Conservation (phyloP, 2,797 vertebrate genomes). For the Sphenodon punctatus region DNA sequence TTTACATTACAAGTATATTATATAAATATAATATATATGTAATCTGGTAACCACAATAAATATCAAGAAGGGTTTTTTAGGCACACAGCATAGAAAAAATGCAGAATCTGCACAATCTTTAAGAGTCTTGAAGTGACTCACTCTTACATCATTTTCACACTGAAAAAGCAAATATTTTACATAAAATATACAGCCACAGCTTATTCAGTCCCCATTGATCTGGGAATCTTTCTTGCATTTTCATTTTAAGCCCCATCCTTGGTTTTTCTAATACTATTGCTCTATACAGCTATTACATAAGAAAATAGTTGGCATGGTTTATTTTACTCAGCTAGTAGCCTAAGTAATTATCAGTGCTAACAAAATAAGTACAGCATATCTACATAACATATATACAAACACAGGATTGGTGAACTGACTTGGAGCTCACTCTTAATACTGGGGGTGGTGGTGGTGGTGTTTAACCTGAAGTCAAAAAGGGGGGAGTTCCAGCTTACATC, state of each 20-base stretch:
- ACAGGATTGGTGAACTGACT: slow-evolving; percentile 36
- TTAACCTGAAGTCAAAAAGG: slow-evolving; percentile 44
- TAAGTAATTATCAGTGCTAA: slow-evolving; percentile 71
- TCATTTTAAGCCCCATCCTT: slow-evolving; percentile 64
- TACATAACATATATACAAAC: slow-evolving; percentile 69
- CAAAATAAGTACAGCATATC: slow-evolving; percentile 72
- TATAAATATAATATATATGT: slow-evolving; percentile 84
- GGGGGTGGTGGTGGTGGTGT: slow-evolving; percentile 16
- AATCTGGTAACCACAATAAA: slow-evolving; percentile 81
- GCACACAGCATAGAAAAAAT: slow-evolving; percentile 80
- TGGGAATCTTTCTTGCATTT: slow-evolving; percentile 33
- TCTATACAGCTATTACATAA: slow-evolving; percentile 76
- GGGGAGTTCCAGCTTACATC: slow-evolving; percentile 27
- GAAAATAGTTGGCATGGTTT: slow-evolving; percentile 78
- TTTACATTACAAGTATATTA: slow-evolving; percentile 79
- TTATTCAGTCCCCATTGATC: slow-evolving; percentile 57
- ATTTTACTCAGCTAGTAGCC: slow-evolving; percentile 67
- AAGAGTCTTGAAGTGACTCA: slow-evolving; percentile 73
- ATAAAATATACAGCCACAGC: slow-evolving; percentile 73
- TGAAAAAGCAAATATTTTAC: slow-evolving; percentile 75
- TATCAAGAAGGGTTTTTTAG: slow-evolving; percentile 76
- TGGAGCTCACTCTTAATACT: slow-evolving; percentile 42
- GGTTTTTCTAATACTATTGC: slow-evolving; percentile 70
- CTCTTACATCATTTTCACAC: slow-evolving; percentile 71
- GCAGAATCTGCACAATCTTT: slow-evolving; percentile 77